Base-by-base conservation (phyloP, 2,888 invertebrate species). In the Emmelina monodactyla region DNA sequence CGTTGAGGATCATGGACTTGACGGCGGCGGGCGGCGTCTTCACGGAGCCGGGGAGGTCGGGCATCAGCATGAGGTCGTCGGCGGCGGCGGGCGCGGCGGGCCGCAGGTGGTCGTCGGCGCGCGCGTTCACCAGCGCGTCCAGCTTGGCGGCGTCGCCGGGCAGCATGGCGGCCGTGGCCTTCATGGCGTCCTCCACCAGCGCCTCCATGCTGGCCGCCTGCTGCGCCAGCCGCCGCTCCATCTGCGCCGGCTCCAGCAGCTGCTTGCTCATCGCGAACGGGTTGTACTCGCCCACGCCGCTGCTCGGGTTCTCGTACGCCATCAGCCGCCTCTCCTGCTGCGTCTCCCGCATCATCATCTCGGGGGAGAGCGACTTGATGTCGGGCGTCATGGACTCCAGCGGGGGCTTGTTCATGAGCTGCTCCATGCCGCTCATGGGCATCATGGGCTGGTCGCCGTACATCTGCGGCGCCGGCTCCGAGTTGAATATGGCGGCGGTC, bases 1-100 rank as follows among this genome's bases (percentile, higher is more conserved):
- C 89, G 56, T 87, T 88, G 35, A 89, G 75, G 30, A 90, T 83
- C 83, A 90, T 88, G n/a, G 86, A 87, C 45, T 89, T 89, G 47
- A 87, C 87, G 16, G 87, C 85, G 16, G 85, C 83, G 1, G 83
- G 80, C 30, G 84, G 82, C 30, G 82, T 83, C 52, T 73, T 82
- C 38, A 81, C 79, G 7, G 78, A 70, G 15, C 70, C 59, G 11
- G 64, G 39, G 42, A 58, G 61, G 37, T 71, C 75, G 1, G 67
- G 55, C 35, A 72, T 65, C 64, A 78, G 57, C 67, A 71, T 65
- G 16, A 71, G 63, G 25, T 69, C 69, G 33, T 67, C 68, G 49
- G 55, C 58, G 81, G 58, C 71, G 44, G 56, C 68, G 50, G 38
- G 55, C 40, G 51, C 65, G 2, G 62, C 38, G 35, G 71, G 79